phyloP scores from a whole-genome alignment of 1,140 invertebrate species.

The Oscheius sp. region DNA sequence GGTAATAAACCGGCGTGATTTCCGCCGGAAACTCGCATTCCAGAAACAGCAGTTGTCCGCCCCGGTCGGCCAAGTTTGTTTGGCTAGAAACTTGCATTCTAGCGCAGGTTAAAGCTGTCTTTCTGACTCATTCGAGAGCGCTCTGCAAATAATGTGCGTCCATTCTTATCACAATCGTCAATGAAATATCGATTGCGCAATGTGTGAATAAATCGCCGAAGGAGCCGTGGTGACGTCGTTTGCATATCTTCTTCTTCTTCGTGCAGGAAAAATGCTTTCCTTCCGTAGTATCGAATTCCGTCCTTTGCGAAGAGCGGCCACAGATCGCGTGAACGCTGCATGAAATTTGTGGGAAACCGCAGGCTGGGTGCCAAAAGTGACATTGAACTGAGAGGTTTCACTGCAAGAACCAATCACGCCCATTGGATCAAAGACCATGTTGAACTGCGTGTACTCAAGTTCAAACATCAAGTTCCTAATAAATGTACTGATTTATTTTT shows the following conservation, averaged over 20 bases:
- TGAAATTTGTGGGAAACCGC: too few relatives aligned
- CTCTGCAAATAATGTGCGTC: conserved; percentile 6
- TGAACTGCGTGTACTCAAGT: too few relatives aligned
- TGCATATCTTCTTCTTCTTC: too few relatives aligned
- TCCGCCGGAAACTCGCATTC: neutral
- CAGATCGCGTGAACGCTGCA: too few relatives aligned
- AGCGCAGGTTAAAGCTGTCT: conserved; percentile 11
- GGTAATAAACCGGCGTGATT: neutral
- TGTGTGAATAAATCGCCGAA: too few relatives aligned
- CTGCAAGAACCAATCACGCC: too few relatives aligned
- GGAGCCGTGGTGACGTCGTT: neutral
- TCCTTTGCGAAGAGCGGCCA: neutral
- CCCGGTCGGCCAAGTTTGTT: neutral
- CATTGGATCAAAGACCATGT: too few relatives aligned
- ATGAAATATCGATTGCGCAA: conserved; percentile 7
- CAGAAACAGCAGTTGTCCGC: too few relatives aligned
- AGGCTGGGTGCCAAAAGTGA: too few relatives aligned
- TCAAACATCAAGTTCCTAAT: too few relatives aligned
- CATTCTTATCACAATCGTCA: neutral
- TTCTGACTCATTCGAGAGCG: conserved; percentile 1
- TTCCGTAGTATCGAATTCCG: neutral
- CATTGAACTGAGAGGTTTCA: too few relatives aligned
- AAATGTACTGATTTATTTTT: too few relatives aligned
- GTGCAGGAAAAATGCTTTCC: neutral
- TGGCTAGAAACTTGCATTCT: conserved; percentile 6